These are phyloP conservation scores for Crenuchus spilurus DNA, from an alignment of 2,797 vertebrate species.

Conservation along the genomic window DNA sequence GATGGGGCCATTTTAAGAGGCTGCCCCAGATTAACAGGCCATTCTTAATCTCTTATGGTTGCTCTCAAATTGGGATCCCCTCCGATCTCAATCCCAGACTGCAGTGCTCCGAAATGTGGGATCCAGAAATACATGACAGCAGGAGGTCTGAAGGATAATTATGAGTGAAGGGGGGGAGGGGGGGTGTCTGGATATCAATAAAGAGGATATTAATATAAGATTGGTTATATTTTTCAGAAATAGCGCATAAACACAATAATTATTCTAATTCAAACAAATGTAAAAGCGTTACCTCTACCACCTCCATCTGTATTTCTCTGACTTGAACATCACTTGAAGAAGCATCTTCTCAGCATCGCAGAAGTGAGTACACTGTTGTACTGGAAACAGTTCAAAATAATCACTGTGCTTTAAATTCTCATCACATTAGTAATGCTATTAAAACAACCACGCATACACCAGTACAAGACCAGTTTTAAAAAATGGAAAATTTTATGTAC, in stretches of 20 bases:
- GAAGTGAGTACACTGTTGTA: not conserved
- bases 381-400: not conserved
- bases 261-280: not conserved
- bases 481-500: not conserved
- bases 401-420: not conserved
- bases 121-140: slow-evolving; percentile 63
- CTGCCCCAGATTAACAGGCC: slow-evolving; percentile 79
- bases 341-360: not conserved
- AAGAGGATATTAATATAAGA: slow-evolving; percentile 3
- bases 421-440: not conserved
- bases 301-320: not conserved
- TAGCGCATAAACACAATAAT: slow-evolving; percentile 1
- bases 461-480: not conserved
- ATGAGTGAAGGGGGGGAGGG: slow-evolving; percentile 48
- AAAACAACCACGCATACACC: not conserved
- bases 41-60: slow-evolving; percentile 78
- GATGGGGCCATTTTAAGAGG: slow-evolving; percentile 59
- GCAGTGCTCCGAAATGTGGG: slow-evolving; percentile 69
- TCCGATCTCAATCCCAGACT: slow-evolving; percentile 71
- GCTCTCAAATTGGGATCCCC: slow-evolving; percentile 77
- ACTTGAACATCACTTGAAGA: not conserved
- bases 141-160: slow-evolving; percentile 69
- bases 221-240: slow-evolving; percentile 26
- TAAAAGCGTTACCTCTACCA: not conserved
- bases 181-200: slow-evolving; percentile 15